Base-by-base conservation (phyloP, 2,113 vertebrate genomes). In the Varanus komodoensis region DNA sequence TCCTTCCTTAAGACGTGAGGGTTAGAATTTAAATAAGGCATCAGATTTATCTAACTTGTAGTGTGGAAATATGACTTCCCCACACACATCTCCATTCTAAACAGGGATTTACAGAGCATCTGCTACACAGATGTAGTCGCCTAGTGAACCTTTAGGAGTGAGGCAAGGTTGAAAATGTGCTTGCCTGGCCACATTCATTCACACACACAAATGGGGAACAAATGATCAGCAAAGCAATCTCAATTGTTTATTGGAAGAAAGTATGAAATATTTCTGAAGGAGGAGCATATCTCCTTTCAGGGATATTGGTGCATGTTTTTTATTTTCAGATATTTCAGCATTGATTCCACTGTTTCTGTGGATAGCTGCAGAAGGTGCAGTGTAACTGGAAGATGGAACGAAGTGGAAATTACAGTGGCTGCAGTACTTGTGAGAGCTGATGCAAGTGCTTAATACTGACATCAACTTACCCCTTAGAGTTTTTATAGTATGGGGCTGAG, bases 21-120 rank as follows among this genome's bases (percentile, higher is more conserved):
- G 64, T 81, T 96, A 90, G 91, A 95, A 92, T 34, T 0, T 92
- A 90, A 96, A 95, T 93, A 96, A 95, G 93, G 93, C 88, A 93
- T 93, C 93, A 95, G 92, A 94, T 68, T 89, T 86, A 89, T 95
- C 93, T 93, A 93, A 91, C 92, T 94, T 95, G 92, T 91, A 91
- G 57, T 14, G 0, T 17, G 74, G 89, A 92, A 92, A 86, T 86
- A 82, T 87, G 80, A 34, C 84, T 93, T 88, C 89, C 92, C 32
- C 82, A 29, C 73, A 6, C 1, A 73, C 57, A 87, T 89, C 61
- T 15, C 1, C 2, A 1, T 79, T 91, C 69, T 89, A 0, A 80
- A 3, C 0, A 32, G 23, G 79, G 8, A 79, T 88, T 91, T 81
- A 71, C 21, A 32, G 52, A 81, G 67, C 75, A 80, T 68, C 82